Evolutionary conservation across 1,140 invertebrate genomes (phyloP).

Genomic region (Zaprionus capensis): DNA sequence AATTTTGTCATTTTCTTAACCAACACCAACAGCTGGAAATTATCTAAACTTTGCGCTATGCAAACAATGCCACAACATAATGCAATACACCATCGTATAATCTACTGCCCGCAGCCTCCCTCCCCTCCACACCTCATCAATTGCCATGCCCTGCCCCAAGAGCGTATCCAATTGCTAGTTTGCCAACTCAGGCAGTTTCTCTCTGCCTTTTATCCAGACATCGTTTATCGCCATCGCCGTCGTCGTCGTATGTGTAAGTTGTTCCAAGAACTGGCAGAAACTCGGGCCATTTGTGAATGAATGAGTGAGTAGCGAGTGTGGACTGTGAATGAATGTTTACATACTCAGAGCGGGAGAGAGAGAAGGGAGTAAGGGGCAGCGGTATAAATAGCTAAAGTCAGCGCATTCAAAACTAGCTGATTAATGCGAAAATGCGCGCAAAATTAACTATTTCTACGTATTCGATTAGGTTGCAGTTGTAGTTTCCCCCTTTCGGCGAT

Average conservation of each 20-base stretch:
- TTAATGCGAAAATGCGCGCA: slow-evolving; percentile 24
- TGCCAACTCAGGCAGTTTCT: slow-evolving; percentile 66
- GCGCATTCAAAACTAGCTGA: slow-evolving; percentile 28
- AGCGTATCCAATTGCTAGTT: slow-evolving; percentile 73
- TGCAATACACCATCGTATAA: neutral
- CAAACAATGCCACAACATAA: slow-evolving; percentile 34
- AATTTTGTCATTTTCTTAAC: slow-evolving; percentile 51
- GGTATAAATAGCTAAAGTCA: slow-evolving; percentile 26
- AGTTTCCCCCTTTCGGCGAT: neutral
- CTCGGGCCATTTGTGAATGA: slow-evolving; percentile 62
- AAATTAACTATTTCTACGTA: slow-evolving; percentile 25
- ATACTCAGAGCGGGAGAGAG: neutral
- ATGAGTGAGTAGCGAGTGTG: slow-evolving; percentile 31
- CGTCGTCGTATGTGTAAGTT: slow-evolving; percentile 30
- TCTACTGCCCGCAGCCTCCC: neutral
- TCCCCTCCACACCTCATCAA: neutral
- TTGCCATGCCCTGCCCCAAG: slow-evolving; percentile 36
- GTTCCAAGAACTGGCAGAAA: slow-evolving; percentile 56
- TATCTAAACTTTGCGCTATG: slow-evolving; percentile 56
- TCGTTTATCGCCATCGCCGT: neutral
- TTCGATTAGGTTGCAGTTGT: slow-evolving; percentile 4
- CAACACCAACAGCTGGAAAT: slow-evolving; percentile 65
- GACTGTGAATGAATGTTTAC: slow-evolving; percentile 28
- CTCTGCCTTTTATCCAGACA: slow-evolving; percentile 22
- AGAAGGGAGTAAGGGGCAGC: neutral